Conservation (phyloP, 64 coral and sea anemone species). For the Trachythela sp. region DNA sequence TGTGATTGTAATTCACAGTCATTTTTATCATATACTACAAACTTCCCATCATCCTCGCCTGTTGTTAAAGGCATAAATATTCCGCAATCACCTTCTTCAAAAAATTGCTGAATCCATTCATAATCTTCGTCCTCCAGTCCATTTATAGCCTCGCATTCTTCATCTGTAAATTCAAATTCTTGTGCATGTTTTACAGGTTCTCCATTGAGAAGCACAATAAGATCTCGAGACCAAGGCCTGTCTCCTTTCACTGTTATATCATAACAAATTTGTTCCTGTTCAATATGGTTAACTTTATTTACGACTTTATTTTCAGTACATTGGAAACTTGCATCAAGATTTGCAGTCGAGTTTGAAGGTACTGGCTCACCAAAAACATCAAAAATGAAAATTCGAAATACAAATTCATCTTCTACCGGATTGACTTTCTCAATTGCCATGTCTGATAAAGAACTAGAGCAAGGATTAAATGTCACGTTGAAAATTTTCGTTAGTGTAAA, state of each 20-base stretch:
- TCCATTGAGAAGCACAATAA: background rate
- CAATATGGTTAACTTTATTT: background rate
- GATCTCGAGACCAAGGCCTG: background rate
- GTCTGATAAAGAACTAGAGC: background rate
- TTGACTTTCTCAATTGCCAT: background rate
- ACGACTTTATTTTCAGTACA: background rate
- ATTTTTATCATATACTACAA: background rate
- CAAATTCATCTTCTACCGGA: background rate
- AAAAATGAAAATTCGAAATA: background rate
- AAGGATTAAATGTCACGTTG: background rate
- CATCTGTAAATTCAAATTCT: background rate
- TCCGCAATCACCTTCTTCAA: background rate
- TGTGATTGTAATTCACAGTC: background rate
- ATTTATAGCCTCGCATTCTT: background rate
- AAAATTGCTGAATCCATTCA: background rate
- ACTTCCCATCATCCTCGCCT: background rate
- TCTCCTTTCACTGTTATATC: background rate
- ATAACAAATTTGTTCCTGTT: background rate
- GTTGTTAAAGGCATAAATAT: background rate
- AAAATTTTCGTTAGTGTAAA: background rate
- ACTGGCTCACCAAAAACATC: constrained; percentile 10
- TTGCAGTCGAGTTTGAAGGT: background rate
- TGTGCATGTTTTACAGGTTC: background rate
- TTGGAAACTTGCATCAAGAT: background rate
- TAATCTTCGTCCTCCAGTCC: background rate